Evolutionary conservation across 2,888 invertebrate genomes (phyloP).

Genomic region (Eretmocerus hayati): DNA sequence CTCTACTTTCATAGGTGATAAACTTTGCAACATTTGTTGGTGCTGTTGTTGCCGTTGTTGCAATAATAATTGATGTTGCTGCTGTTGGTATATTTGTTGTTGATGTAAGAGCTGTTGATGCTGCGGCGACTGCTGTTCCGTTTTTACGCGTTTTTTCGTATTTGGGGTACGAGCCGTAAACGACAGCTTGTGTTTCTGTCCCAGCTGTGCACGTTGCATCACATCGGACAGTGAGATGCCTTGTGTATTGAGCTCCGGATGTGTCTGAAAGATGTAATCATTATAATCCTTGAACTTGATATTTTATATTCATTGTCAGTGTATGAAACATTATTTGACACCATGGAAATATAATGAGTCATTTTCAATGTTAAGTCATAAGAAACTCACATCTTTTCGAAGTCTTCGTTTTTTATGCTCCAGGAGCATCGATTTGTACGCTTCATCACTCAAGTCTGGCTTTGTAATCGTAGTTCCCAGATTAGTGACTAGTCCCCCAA

Average conservation of each 20-base stretch:
- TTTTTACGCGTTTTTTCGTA: slow-evolving; percentile 45
- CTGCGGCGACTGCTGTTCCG: slow-evolving; percentile 20
- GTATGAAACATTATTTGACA: neutral
- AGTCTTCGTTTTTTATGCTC: slow-evolving; percentile 66
- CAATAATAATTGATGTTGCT: neutral
- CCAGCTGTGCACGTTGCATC: slow-evolving; percentile 49
- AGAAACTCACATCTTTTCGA: slow-evolving; percentile 57
- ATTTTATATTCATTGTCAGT: neutral
- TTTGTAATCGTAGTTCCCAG: slow-evolving; percentile 36
- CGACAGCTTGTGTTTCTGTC: slow-evolving; percentile 50
- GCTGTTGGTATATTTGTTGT: slow-evolving; percentile 4
- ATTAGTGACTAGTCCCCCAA: slow-evolving; percentile 32
- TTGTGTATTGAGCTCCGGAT: slow-evolving; percentile 69
- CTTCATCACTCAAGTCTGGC: slow-evolving; percentile 57
- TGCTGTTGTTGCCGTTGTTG: slow-evolving; percentile 1
- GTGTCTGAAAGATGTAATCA: slow-evolving; percentile 50
- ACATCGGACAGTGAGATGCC: slow-evolving; percentile 71
- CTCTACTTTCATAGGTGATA: slow-evolving; percentile 33
- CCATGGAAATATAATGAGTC: too few species aligned
- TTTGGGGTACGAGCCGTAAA: slow-evolving; percentile 48
- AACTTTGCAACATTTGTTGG: slow-evolving; percentile 1
- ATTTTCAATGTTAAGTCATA: neutral
- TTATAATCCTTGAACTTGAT: neutral
- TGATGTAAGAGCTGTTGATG: neutral
- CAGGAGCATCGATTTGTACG: slow-evolving; percentile 61